phyloP scores from a whole-genome alignment of 2,797 vertebrate species.

The Bucorvus abyssinicus region DNA sequence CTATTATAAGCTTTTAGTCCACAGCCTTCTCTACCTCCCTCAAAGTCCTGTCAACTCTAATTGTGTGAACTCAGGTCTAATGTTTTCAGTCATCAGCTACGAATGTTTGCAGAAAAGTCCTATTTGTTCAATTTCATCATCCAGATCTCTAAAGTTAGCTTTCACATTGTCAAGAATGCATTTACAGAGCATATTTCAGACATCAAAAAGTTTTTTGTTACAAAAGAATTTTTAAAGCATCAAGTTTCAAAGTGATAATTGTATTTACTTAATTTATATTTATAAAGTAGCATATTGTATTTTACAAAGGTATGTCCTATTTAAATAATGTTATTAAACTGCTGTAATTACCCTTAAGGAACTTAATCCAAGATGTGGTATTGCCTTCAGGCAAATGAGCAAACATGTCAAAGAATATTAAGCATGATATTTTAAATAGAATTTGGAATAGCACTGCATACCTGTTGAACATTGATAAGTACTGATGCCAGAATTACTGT shows the following conservation, averaged over 20 bases:
- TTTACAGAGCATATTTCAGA: background rate
- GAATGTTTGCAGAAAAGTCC: background rate
- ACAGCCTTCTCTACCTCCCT: background rate
- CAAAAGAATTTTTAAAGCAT: background rate
- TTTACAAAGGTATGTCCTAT: constrained; percentile 23
- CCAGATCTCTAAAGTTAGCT: background rate
- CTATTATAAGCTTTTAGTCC: background rate
- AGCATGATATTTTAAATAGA: background rate
- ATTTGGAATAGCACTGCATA: background rate
- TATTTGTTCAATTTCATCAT: background rate
- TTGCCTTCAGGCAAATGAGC: constrained; percentile 36
- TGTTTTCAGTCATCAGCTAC: background rate
- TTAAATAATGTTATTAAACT: constrained; percentile 27
- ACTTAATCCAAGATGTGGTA: background rate
- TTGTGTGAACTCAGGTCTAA: background rate
- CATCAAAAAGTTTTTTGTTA: background rate
- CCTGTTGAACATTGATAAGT: background rate
- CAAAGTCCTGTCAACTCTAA: background rate
- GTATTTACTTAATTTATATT: constrained; percentile 51
- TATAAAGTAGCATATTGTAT: constrained; percentile 40
- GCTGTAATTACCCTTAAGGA: constrained; percentile 53
- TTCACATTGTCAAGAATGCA: background rate
- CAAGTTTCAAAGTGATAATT: constrained; percentile 36
- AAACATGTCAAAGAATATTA: constrained; percentile 39
- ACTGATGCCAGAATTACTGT: constrained; percentile 5